Base-by-base conservation (phyloP, 1,140 invertebrate genomes). In the Anthonomus grandis region DNA sequence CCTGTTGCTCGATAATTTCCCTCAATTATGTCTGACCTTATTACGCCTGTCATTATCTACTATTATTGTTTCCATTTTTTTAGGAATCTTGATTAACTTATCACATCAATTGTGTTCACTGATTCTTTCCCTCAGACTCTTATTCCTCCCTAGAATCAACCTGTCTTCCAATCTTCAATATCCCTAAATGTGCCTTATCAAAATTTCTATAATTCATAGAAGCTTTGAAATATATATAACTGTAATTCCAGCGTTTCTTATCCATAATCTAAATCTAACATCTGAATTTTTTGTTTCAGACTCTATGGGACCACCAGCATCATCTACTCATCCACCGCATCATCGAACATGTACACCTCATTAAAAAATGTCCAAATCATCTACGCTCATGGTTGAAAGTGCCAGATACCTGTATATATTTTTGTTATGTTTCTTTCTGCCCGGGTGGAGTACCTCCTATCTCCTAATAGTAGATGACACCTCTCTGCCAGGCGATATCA, bases 401-500 rank as follows among this genome's bases (percentile, higher is more conserved):
- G 52, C 53, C 24, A 37, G 31, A 42, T 13, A 41, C 13, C 21
- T 60, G 17, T 58, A 52, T 39, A 21, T 55, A 34, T 42, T 67
- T 46, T 48, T 67, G 13, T 44, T 63, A 42, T 59, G 64, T 60
- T 62, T 57, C 34, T 55, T 59, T 37, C 59, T 41, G 41, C 48
- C 58, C 22, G 39, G 34, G 34, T 13, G 25, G 9, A 27, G 46
- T 4, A 23, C 34, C 10, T 21, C 74, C 27, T 91, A 90, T 69
- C 73, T 91, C 68, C 73, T 91, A 65, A 79, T 89, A 53, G 79
- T 90, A 54, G 77, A 90, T 38, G 84, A 89, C 71, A 77, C 81
- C 37, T 76, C 83, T 39, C 78, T 79, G 2, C 78, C 85, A 0
- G 87, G 87, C 5, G 78, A 83, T 27, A 71, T 83, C n/a, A 80